phyloP scores from a whole-genome alignment of 2,113 vertebrate genomes.

The Sinosuthora webbiana region DNA sequence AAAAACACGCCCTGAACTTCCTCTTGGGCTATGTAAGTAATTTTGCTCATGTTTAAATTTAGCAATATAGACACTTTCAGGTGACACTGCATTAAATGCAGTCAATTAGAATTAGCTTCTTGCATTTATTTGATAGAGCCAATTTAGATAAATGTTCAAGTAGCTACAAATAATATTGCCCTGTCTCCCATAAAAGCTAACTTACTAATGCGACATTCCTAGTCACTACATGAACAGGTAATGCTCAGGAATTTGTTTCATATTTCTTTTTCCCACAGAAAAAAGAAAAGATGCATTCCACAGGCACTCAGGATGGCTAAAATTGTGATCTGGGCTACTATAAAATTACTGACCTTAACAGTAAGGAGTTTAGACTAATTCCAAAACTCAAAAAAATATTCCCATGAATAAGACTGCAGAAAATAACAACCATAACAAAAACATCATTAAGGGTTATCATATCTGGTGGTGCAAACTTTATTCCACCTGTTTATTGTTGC shows the following conservation, averaged over 20 bases:
- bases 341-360: background rate
- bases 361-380: background rate
- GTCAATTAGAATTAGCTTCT: conserved; percentile 31
- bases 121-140: background rate
- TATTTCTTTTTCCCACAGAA: background rate
- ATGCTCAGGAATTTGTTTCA: background rate
- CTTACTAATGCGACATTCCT: background rate
- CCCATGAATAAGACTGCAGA: background rate
- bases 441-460: background rate
- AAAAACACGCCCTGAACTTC: background rate
- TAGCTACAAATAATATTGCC: background rate
- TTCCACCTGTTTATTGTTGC: background rate
- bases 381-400: background rate
- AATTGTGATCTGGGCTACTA: background rate
- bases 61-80: conserved; percentile 4
- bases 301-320: background rate
- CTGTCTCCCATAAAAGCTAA: background rate
- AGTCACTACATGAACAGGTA: background rate
- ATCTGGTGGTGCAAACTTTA: background rate
- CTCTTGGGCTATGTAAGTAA: background rate
- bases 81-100: conserved; percentile 9
- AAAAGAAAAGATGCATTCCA: background rate
- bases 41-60: conserved; percentile 21
- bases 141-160: background rate
- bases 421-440: background rate